These are phyloP conservation scores for Tenthredo notha DNA, from an alignment of 2,888 invertebrate species.

Conservation along the genomic window DNA sequence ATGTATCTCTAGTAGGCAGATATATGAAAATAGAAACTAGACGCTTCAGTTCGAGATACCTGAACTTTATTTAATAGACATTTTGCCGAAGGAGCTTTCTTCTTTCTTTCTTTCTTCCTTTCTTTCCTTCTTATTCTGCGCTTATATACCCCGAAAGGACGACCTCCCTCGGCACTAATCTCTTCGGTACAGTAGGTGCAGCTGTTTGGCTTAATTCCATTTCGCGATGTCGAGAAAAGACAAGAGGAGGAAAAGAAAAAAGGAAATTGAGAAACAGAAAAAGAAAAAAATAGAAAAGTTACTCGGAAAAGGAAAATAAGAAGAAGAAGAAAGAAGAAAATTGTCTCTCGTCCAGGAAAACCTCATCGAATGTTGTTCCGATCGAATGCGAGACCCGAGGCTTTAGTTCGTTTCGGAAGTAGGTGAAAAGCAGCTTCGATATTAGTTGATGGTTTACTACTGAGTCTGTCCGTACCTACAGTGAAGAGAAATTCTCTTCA, in stretches of 20 bases:
- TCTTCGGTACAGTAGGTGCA: not conserved
- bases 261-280: not conserved
- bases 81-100: not conserved
- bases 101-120: not conserved
- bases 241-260: slow-evolving; percentile 48
- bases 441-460: not conserved
- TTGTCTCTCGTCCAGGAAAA: not conserved
- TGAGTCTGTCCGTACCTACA: not conserved
- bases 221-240: not conserved
- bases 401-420: not conserved
- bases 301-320: not conserved
- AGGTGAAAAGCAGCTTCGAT: not conserved
- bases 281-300: not conserved
- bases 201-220: slow-evolving; percentile 17
- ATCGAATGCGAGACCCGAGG: not conserved
- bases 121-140: not conserved
- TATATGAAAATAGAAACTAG: not conserved
- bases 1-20: not conserved
- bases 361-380: not conserved
- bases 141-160: not conserved
- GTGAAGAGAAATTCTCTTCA: not conserved
- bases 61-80: slow-evolving; percentile 23
- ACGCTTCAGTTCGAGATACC: not conserved
- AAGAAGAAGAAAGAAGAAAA: not conserved
- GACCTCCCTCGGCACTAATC: slow-evolving; percentile 16